These are phyloP conservation scores for Actenoides lindsayi DNA, from an alignment of 2,113 vertebrate genomes.

Conservation along the genomic window DNA sequence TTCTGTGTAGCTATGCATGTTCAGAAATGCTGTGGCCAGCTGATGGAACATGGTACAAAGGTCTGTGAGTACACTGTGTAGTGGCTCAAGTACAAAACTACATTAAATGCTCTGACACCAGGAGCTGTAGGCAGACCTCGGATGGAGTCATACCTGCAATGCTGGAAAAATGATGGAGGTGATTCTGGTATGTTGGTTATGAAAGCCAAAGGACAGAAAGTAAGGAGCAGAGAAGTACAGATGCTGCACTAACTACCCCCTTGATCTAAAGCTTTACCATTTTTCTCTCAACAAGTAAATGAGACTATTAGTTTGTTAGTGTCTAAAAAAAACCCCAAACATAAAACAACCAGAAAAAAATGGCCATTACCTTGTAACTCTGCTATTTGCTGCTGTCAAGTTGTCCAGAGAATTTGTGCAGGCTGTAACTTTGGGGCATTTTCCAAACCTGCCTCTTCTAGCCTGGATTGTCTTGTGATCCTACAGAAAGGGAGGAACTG, in stretches of 20 bases:
- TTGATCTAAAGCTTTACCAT: neutral
- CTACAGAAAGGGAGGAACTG: neutral
- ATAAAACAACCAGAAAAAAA: neutral
- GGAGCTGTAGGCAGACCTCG: neutral
- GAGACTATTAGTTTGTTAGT: neutral
- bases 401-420: neutral
- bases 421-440: neutral
- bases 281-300: neutral
- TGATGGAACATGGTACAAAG: neutral
- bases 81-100: neutral
- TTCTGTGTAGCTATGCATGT: neutral
- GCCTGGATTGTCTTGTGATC: neutral
- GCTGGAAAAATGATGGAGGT: neutral
- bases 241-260: neutral
- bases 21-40: neutral
- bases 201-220: neutral
- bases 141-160: rapidly evolving
- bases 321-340: neutral
- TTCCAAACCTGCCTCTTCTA: neutral
- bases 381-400: neutral
- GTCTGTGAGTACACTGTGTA: neutral
- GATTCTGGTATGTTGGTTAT: neutral
- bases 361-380: neutral
- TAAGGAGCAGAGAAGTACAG: neutral
- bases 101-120: neutral